Evolutionary conservation across 35 echinoderm and acorn worm genomes (phyloP).

Genomic region (Stichopus chloronotus): DNA sequence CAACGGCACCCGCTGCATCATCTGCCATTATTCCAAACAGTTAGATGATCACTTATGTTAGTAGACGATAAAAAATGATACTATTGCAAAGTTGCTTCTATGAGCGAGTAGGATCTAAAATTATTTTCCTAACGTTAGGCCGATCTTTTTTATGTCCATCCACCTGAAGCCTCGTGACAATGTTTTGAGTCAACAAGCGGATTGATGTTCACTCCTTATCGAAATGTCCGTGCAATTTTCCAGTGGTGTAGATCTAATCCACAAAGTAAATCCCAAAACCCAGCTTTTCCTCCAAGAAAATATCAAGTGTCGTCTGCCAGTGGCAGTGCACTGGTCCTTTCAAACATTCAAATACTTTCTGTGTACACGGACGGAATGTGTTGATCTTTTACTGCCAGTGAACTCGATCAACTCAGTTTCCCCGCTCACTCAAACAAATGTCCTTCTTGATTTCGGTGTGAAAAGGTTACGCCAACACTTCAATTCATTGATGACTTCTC

Average conservation of each 20-base stretch:
- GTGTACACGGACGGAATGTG: not conserved
- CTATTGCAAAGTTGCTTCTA: not conserved
- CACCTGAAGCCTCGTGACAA: not conserved
- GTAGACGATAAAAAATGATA: not conserved
- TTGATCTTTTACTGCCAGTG: not conserved
- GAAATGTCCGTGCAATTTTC: not conserved
- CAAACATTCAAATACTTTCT: not conserved
- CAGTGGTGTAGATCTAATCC: not conserved
- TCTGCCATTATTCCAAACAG: slow-evolving; percentile 24
- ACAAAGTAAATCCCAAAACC: slow-evolving; percentile 7
- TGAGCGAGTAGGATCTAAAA: not conserved
- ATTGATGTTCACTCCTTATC: not conserved
- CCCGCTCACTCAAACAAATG: not conserved
- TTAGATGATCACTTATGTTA: not conserved
- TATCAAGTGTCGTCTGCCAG: not conserved
- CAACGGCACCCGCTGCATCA: slow-evolving; percentile 51
- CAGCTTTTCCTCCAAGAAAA: not conserved
- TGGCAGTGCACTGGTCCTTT: not conserved
- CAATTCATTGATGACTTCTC: not conserved
- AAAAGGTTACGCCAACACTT: slow-evolving; percentile 25
- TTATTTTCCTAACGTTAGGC: not conserved
- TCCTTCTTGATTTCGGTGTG: slow-evolving; percentile 27
- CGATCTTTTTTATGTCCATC: not conserved
- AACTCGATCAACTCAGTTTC: not conserved
- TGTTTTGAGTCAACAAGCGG: not conserved